phyloP scores from a whole-genome alignment of 2,888 invertebrate species.

The Pandemis cinnamomeana region DNA sequence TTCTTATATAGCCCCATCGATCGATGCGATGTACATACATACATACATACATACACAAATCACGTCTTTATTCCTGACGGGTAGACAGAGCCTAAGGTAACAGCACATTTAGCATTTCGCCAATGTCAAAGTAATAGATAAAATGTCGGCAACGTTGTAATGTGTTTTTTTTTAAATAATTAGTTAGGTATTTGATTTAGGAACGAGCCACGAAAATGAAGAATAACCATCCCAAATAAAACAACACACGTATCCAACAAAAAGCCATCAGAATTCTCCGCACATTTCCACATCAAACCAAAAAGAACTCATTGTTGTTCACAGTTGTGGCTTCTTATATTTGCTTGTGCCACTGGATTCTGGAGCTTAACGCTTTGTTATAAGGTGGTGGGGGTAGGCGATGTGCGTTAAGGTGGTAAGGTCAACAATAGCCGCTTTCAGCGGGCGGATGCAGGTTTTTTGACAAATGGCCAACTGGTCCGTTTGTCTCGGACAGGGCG shows the following conservation, averaged over 20 bases:
- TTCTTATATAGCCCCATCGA: too few species aligned
- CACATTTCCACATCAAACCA: constrained; percentile 50
- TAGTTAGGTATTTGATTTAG: too few species aligned
- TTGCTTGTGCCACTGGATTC: constrained; percentile 43
- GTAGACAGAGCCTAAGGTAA: too few species aligned
- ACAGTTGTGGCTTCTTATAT: constrained; percentile 52
- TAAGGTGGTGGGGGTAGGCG: constrained; percentile 50
- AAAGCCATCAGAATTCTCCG: constrained; percentile 48
- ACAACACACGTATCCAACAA: constrained; percentile 42
- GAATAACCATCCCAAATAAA: constrained; percentile 33
- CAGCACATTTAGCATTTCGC: too few species aligned
- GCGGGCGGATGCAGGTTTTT: constrained; percentile 82
- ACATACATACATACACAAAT: too few species aligned
- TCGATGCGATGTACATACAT: too few species aligned
- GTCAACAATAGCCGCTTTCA: constrained; percentile 76
- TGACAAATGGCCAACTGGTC: constrained; percentile 82
- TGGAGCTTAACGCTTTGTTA: constrained; percentile 51
- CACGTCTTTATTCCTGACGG: too few species aligned
- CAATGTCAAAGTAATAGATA: too few species aligned
- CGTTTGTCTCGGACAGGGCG: constrained; percentile 82
- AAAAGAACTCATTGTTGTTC: constrained; percentile 57
- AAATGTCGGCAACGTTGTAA: too few species aligned
- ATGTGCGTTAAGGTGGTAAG: constrained; percentile 48
- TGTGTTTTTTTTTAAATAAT: too few species aligned
- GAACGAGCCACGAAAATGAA: not conserved